Conservation (phyloP, 2,797 vertebrate species). For the Poecilia picta region DNA sequence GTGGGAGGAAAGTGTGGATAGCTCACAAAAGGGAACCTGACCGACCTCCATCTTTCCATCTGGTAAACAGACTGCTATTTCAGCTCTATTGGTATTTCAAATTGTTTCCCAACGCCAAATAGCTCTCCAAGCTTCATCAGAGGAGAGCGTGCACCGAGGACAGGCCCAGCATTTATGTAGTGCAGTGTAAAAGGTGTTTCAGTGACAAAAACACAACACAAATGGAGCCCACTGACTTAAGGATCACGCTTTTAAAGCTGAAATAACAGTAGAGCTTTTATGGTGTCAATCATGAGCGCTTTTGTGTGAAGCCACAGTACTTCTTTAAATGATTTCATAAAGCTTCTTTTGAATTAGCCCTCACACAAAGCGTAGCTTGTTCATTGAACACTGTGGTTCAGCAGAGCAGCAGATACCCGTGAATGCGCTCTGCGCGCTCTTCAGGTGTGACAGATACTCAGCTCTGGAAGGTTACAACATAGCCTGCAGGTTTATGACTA, state of each 20-base stretch:
- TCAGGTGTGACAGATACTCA: constrained; percentile 60
- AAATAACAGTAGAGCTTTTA: constrained; percentile 36
- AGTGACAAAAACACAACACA: constrained; percentile 30
- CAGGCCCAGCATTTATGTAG: constrained; percentile 22
- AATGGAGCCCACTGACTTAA: constrained; percentile 33
- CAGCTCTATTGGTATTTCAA: constrained; percentile 66
- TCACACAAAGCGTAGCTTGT: constrained; percentile 56
- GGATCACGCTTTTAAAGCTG: constrained; percentile 29
- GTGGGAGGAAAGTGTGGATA: constrained; percentile 77
- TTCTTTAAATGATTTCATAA: constrained; percentile 45
- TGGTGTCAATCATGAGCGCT: constrained; percentile 34
- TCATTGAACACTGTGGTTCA: constrained; percentile 57
- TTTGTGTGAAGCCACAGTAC: constrained; percentile 38
- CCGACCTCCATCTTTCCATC: constrained; percentile 75
- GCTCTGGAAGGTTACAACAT: constrained; percentile 61
- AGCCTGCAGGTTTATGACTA: constrained; percentile 73
- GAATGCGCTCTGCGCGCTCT: constrained; percentile 40
- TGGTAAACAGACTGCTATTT: constrained; percentile 76
- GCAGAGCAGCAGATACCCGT: constrained; percentile 50
- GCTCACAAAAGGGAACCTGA: constrained; percentile 74
- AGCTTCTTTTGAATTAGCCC: constrained; percentile 49
- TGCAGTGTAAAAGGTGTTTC: constrained; percentile 18
- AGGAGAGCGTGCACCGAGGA: constrained; percentile 22
- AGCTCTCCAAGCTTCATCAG: constrained; percentile 38
- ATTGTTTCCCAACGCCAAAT: constrained; percentile 52